Evolutionary conservation across 1,140 invertebrate species (phyloP).

Genomic region (Meteorus sp.): DNA sequence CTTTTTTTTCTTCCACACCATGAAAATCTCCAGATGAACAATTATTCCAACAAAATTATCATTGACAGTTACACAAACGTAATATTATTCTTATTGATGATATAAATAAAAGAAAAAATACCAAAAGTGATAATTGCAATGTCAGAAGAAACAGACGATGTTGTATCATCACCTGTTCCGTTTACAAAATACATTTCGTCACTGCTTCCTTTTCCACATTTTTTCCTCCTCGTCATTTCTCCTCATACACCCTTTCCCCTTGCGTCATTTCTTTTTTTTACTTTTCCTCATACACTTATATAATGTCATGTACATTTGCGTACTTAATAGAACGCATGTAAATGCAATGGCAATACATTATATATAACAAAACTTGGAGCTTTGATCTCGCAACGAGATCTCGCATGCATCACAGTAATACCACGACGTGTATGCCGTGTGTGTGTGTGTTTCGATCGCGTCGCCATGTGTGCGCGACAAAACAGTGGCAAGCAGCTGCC

Average conservation of each 20-base stretch:
- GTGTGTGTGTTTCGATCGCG: constrained; percentile 19
- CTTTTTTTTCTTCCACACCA: too few relatives aligned
- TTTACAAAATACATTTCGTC: background rate
- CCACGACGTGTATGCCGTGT: constrained; percentile 17
- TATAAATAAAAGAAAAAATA: too few relatives aligned
- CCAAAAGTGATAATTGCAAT: too few relatives aligned
- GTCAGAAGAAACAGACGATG: background rate
- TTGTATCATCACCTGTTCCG: constrained; percentile 16
- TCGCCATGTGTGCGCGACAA: constrained; percentile 17
- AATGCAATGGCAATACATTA: constrained; percentile 31
- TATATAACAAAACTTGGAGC: constrained; percentile 35
- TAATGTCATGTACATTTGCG: too few relatives aligned
- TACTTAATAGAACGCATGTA: constrained; percentile 23
- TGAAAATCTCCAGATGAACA: too few relatives aligned
- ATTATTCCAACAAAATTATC: too few relatives aligned
- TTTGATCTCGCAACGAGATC: constrained; percentile 52
- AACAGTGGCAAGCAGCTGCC: constrained; percentile 48
- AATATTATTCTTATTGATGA: too few relatives aligned
- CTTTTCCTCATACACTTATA: background rate
- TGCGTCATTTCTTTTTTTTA: background rate
- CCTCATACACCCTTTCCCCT: background rate
- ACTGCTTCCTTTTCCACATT: background rate
- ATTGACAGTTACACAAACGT: too few relatives aligned
- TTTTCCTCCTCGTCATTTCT: constrained; percentile 10
- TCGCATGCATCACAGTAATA: constrained; percentile 25